phyloP scores from a whole-genome alignment of 1,140 invertebrate genomes.

The Zophobas atratus region DNA sequence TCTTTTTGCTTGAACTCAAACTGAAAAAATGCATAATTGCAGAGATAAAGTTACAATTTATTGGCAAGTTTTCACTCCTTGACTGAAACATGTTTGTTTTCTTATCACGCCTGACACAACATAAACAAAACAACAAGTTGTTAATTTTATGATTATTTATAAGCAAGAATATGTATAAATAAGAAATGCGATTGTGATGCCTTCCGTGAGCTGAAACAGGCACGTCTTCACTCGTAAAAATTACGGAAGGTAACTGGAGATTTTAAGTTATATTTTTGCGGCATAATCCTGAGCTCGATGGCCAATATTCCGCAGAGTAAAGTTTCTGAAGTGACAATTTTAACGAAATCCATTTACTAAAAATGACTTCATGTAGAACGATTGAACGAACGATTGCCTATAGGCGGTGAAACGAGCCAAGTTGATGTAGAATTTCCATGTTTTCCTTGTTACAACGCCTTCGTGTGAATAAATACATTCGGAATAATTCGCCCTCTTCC shows the following conservation, averaged over 20 bases:
- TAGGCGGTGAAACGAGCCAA: constrained; percentile 12
- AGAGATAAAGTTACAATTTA: no score
- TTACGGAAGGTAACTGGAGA: neutral
- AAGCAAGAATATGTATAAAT: no score
- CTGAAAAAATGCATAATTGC: no score
- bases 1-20: no score
- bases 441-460: constrained; percentile 14
- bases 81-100: no score
- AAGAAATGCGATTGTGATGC: no score
- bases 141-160: no score
- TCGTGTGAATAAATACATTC: constrained; percentile 12
- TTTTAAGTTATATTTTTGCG: constrained; percentile 13
- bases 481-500: neutral
- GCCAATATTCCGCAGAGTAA: constrained; percentile 9
- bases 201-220: no score
- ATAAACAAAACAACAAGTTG: no score
- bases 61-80: no score
- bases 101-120: no score
- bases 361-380: constrained; percentile 26
- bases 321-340: constrained; percentile 37
- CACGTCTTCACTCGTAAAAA: neutral
- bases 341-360: constrained; percentile 23
- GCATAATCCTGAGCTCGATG: constrained; percentile 3
- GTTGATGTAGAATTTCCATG: constrained; percentile 4
- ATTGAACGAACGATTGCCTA: constrained; percentile 27